Evolutionary conservation across 2,113 vertebrate species (phyloP).

Genomic region (Anguilla rostrata): DNA sequence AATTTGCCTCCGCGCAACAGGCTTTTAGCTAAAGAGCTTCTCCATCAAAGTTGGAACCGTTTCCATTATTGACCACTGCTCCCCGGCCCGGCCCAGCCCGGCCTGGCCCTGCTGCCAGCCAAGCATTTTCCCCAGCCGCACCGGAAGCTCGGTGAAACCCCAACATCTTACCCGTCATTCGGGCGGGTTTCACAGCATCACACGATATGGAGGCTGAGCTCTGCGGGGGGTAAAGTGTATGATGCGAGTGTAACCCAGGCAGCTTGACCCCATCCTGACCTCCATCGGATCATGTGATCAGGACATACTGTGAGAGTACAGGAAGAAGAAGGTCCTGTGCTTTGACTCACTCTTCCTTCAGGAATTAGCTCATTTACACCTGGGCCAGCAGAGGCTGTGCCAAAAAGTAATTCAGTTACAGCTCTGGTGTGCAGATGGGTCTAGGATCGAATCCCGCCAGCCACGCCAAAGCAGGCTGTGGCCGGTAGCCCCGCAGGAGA

Average conservation of each 20-base stretch:
- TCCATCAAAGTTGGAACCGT: constrained; percentile 2
- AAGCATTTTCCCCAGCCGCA: background rate
- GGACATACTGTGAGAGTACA: background rate
- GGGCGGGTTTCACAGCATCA: background rate
- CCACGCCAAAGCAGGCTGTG: too few species aligned
- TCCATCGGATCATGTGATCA: background rate
- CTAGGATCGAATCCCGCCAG: too few species aligned
- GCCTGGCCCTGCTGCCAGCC: background rate
- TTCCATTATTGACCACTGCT: constrained; percentile 13
- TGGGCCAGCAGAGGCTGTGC: too few species aligned
- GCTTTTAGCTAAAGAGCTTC: constrained; percentile 20
- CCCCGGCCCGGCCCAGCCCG: background rate
- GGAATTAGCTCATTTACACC: background rate
- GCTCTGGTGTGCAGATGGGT: too few species aligned
- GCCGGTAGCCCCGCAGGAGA: too few species aligned
- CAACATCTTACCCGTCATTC: background rate
- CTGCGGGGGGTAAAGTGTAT: background rate
- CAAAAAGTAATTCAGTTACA: too few species aligned
- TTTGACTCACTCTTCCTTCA: background rate
- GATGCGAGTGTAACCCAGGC: background rate
- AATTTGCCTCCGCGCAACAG: background rate
- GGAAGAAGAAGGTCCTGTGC: background rate
- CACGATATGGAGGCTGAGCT: background rate
- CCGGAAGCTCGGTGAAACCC: background rate
- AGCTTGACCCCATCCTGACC: background rate